Base-by-base conservation (phyloP, 2,113 vertebrate genomes). In the Cromileptes altivelis region DNA sequence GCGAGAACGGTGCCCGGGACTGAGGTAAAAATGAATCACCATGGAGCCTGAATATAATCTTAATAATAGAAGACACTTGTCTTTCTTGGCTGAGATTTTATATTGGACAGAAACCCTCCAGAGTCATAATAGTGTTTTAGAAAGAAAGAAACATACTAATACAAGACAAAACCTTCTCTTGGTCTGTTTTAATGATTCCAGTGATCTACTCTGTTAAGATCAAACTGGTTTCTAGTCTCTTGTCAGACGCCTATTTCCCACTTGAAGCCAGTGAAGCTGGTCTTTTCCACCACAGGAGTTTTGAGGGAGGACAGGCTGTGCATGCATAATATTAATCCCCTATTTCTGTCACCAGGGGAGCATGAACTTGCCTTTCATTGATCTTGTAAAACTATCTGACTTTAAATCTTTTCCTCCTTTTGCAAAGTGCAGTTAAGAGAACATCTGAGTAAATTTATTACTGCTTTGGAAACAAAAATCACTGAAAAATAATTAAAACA, bases 261-360 rank as follows among this genome's bases (percentile, higher is more conserved):
- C 80, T 63, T 62, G n/a, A 72, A 82, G 79, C 47, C 79, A 68
- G 61, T 74, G 62, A 78, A 73, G 27, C 70, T 42, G 52, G 64
- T 77, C 52, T 70, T 81, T 82, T 81, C 53, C 33, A 50, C 52
- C 33, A 42, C 42, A 23, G 67, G 63, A 50, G 21, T 86, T 89
- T 73, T 73, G 42, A 45, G 78, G 69, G 80, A 85, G 23, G 57
- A 72, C 58, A 60, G 76, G 15, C 85, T 80, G 88, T 74, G 80
- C 90, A 89, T 87, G 62, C 81, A 65, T 89, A 53, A 91, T 89
- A 80, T 64, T 74, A 82, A 85, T 88, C 81, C 83, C 42, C 13
- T 65, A 52, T 85, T 87, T 85, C 83, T 90, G 86, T 90, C 81
- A 86, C 67, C 75, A 85, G 67, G 78, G 62, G 70, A 89, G 84